phyloP scores from a whole-genome alignment of 2,888 invertebrate genomes.

The Orchesellides sinensis region DNA sequence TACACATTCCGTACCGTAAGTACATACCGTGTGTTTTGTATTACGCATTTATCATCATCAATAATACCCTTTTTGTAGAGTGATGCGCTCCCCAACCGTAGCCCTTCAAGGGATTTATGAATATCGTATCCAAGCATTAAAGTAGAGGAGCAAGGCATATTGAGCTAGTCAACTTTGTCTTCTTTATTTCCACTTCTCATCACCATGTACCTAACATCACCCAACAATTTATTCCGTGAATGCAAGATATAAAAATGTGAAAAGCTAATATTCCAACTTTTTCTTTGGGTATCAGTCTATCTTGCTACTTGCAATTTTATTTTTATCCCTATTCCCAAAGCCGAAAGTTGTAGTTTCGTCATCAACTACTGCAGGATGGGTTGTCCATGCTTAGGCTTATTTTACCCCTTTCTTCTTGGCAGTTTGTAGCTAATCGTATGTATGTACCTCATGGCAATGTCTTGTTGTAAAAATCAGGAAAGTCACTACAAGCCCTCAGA shows the following conservation, averaged over 20 bases:
- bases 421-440: background rate
- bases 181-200: constrained; percentile 2
- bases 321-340: constrained; percentile 51
- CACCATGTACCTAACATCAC: background rate
- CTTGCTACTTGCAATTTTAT: constrained; percentile 44
- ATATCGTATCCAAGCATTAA: constrained; percentile 31
- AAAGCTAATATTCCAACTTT: constrained; percentile 51
- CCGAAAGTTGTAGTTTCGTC: no score
- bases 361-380: no score
- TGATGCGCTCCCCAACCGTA: constrained; percentile 45
- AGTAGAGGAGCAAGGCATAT: constrained; percentile 14
- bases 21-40: background rate
- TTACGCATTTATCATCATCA: constrained; percentile 44
- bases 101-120: constrained; percentile 64
- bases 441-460: no score
- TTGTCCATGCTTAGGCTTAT: constrained; percentile 1
- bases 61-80: constrained; percentile 35
- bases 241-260: constrained; percentile 23
- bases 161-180: constrained; percentile 14
- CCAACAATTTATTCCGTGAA: background rate
- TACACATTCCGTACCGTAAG: no score
- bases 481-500: background rate
- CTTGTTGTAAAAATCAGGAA: constrained; percentile 9
- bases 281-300: constrained; percentile 30
- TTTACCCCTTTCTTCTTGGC: constrained; percentile 4